These are phyloP conservation scores for Drosophila murphyi DNA, from an alignment of 1,140 invertebrate species.

Conservation along the genomic window DNA sequence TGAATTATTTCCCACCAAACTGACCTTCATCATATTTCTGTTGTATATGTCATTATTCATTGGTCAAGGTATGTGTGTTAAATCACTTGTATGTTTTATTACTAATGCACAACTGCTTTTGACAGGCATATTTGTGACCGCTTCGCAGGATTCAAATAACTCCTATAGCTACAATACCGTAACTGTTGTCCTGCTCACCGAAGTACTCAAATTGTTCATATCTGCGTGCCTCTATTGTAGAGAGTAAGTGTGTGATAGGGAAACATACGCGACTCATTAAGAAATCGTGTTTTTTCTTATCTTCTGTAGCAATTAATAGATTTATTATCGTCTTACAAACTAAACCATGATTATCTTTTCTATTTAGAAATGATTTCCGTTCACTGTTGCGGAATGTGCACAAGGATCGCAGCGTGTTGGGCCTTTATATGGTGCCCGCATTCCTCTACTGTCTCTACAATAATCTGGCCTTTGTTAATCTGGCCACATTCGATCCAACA, in stretches of 20 bases:
- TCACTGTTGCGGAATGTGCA: constrained; percentile 86
- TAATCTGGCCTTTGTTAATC: constrained; percentile 96
- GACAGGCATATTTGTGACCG: constrained; percentile 95
- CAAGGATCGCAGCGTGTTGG: constrained; percentile 88
- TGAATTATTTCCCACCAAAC: constrained; percentile 92
- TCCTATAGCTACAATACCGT: constrained; percentile 95
- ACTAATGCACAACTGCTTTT: constrained; percentile 21
- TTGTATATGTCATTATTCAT: constrained; percentile 93
- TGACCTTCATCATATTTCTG: constrained; percentile 91
- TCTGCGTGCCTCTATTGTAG: constrained; percentile 90
- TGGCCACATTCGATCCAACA: constrained; percentile 96
- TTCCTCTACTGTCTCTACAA: constrained; percentile 97
- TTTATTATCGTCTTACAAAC: no score
- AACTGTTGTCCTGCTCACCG: constrained; percentile 94
- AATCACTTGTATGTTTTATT: neutral
- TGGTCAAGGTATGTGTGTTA: constrained; percentile 89
- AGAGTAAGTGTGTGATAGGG: constrained; percentile 85
- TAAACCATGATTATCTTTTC: constrained; percentile 79
- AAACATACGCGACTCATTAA: no score
- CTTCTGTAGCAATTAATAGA: no score
- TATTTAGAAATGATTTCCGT: constrained; percentile 78
- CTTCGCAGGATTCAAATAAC: constrained; percentile 92
- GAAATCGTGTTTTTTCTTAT: no score
- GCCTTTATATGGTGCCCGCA: constrained; percentile 96
- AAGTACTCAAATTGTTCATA: constrained; percentile 92